Conservation (phyloP, 2,888 invertebrate species). For the Tenthredo mesomela region DNA sequence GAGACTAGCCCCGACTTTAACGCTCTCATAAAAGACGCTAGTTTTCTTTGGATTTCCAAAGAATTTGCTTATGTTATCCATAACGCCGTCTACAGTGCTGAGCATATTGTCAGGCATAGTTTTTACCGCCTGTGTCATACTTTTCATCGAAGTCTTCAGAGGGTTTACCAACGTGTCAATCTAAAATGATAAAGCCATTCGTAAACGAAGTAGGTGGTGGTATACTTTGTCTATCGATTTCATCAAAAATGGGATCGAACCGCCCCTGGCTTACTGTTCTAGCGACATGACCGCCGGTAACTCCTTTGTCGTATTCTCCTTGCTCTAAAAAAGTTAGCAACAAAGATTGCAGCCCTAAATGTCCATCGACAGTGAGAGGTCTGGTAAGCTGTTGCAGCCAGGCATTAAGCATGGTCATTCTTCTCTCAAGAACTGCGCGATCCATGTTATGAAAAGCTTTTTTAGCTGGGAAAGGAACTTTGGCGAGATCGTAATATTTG, state of each 20-base stretch:
- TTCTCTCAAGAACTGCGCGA: conserved; percentile 88
- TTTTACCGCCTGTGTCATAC: conserved; percentile 86
- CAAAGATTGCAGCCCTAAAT: conserved; percentile 83
- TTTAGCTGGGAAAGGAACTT: conserved; percentile 93
- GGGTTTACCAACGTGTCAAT: conserved; percentile 89
- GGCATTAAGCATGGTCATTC: conserved; percentile 89
- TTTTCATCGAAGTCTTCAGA: conserved; percentile 90
- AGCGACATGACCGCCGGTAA: conserved; percentile 81
- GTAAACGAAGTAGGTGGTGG: conserved; percentile 11
- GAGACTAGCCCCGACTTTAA: conserved; percentile 79
- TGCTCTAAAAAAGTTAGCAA: conserved; percentile 85
- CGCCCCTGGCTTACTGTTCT: conserved; percentile 78
- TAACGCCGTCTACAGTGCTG: conserved; percentile 91
- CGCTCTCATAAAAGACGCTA: conserved; percentile 77
- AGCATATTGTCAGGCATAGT: conserved; percentile 93
- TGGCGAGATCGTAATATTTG: conserved; percentile 89
- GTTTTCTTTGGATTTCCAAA: conserved; percentile 80
- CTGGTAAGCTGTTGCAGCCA: conserved; percentile 88
- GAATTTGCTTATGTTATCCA: conserved; percentile 90
- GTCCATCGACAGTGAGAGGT: conserved; percentile 81
- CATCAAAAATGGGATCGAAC: neutral
- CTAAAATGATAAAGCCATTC: conserved; percentile 72
- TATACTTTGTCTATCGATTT: neutral
- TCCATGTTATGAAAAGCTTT: conserved; percentile 97
- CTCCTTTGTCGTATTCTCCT: conserved; percentile 85